Percentiles rank a stretch among this genome's conserved stretches.
phyloP scores from a whole-genome alignment of 2,113 vertebrate genomes.

The Pristiophorus japonicus region DNA sequence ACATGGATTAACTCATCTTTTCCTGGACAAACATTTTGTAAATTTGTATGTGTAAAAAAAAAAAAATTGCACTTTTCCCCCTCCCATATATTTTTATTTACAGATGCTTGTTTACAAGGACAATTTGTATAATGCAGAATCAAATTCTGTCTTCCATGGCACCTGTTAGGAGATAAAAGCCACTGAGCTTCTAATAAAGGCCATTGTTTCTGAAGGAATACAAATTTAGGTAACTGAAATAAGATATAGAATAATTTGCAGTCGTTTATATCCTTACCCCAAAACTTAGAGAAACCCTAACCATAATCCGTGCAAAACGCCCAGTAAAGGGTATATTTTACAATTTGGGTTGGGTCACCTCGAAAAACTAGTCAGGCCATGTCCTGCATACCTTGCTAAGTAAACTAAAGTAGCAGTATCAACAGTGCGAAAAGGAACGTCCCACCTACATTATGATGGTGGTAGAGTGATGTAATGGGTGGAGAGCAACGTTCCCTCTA shows the following conservation, averaged over 20 bases:
- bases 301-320: background rate
- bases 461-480: background rate
- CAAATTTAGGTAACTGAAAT: background rate
- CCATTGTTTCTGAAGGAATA: background rate
- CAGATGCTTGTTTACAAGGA: background rate
- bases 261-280: background rate
- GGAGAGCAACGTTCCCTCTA: background rate
- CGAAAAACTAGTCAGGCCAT: background rate
- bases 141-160: background rate
- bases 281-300: background rate
- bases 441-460: background rate
- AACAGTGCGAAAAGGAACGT: background rate
- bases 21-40: background rate
- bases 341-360: background rate
- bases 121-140: background rate
- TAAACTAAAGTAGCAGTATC: background rate
- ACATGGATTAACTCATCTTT: background rate
- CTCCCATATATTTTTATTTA: background rate
- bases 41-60: background rate
- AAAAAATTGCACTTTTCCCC: background rate
- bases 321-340: background rate
- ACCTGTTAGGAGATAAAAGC: background rate
- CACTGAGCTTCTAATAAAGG: background rate
- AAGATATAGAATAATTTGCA: background rate
- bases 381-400: background rate